Evolutionary conservation across 2,888 invertebrate species (phyloP).

Genomic region (Cylloceria caligata): DNA sequence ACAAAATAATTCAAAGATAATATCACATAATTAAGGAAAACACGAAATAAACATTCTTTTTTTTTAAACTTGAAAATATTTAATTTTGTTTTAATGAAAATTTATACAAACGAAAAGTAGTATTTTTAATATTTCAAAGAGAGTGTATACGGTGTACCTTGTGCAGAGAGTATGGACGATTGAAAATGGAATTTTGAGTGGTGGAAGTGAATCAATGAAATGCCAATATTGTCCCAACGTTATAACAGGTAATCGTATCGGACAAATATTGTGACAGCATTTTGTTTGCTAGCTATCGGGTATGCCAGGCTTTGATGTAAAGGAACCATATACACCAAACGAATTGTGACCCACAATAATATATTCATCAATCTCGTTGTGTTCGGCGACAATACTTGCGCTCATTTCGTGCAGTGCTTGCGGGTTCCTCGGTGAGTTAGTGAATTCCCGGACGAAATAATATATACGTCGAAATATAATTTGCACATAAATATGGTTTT

Average conservation of each 20-base stretch:
- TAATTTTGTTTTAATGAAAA: no score
- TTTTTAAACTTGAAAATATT: no score
- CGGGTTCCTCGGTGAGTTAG: neutral
- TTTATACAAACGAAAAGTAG: no score
- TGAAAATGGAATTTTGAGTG: neutral
- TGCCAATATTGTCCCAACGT: conserved; percentile 62
- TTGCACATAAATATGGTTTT: no score
- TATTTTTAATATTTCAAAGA: no score
- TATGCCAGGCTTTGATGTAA: neutral
- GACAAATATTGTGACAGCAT: conserved; percentile 62
- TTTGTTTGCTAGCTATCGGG: conserved; percentile 51
- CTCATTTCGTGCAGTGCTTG: conserved; percentile 42
- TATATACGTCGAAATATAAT: no score
- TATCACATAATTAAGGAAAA: no score
- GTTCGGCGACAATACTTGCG: conserved; percentile 20
- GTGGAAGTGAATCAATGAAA: conserved; percentile 26
- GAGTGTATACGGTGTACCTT: no score
- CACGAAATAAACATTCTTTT: no score
- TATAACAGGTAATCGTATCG: conserved; percentile 65
- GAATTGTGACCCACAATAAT: conserved; percentile 57
- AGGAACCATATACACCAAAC: neutral
- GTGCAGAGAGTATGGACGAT: neutral
- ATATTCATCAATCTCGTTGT: conserved; percentile 53
- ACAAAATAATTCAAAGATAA: no score
- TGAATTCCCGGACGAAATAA: no score